Base-by-base conservation (phyloP, 2,888 invertebrate species). In the Tachina fera region DNA sequence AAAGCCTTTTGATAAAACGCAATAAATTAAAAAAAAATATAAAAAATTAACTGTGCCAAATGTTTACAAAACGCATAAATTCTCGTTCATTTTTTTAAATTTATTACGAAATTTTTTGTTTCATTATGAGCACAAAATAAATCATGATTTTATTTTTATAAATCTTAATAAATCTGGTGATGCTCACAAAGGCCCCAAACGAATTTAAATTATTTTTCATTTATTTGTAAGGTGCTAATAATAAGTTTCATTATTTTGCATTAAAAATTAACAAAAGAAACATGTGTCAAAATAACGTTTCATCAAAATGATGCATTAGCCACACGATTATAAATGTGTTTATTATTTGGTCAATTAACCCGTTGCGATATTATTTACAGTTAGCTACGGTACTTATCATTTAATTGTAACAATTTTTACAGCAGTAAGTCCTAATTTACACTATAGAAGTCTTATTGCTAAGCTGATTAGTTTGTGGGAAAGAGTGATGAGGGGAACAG, bases 231-330 rank as follows among this genome's bases (percentile, higher is more conserved):
- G 56, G 56, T 71, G 70, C 43, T 45, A 45, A 70, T 19, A 56
- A 70, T 43, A 70, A 41, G 43, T 53, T 43, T 16, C 14, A 70
- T 56, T 43, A 70, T 49, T 47, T 67, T 47, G 13, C 22, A 16
- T 13, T 4, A 43, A 19, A 19, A 41, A 16, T 31, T 39, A n/a
- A 47, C 22, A n/a, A 51, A 43, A 53, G 11, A 53, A 76, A 53
- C 22, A 47, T 49, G 39, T 60, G 43, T 49, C 56, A 39, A 47
- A 14, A 47, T 43, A 76, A 61, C 16, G 1, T 49, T 61, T 74
- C 47, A 61, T 75, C 63, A 53, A 75, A 63, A 63, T 75, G 75
- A 58, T 58, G 22, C 43, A 58, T 71, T 72, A 72, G 41, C 31
- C 47, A 47, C 22, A 76, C n/a, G 47, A 65, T 65, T 22, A 14